Base-by-base conservation (phyloP, 2,888 invertebrate species). In the Pandemis heparana region DNA sequence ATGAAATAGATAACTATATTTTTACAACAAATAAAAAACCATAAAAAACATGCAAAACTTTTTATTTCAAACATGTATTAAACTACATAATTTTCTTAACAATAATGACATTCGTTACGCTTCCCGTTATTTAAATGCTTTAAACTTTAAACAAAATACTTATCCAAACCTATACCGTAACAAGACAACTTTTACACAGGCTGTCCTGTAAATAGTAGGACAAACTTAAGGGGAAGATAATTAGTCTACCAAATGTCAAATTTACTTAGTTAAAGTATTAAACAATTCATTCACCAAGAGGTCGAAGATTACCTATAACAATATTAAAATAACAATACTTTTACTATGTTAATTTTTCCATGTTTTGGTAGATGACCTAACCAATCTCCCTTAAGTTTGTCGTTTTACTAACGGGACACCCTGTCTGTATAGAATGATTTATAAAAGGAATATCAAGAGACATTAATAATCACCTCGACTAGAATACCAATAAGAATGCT, bases 1-100 rank as follows among this genome's bases (percentile, higher is more conserved):
- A 70, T 70, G 72, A 60, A 73, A 68, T 32, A 18, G 46, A 65
- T 63, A 53, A 7, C 53, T 53, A 46, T 23, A 51, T 62, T 75
- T 84, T 84, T 84, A 72, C 73, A 76, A 70, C 79, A 80, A 77
- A 78, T 62, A 72, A 76, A 81, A 77, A 65, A 76, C 41, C 41
- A 23, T 78, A 82, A 75, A 82, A 80, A 71, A 64, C 60, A 70
- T 70, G 56, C 68, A 74, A 80, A 78, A 65, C 18, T 38, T 80
- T 87, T 86, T 85, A 84, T 85, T 88, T 81, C 67, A 81, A 85
- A 85, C 82, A 82, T 79, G 79, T 78, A 77, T 79, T 79, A 83
- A 79, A 81, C 80, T 82, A 77, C 70, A 76, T 70, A 71, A 75
- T 76, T 65, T 66, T 66, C 70, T 76, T 76, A 75, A 71, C 74